Conservation (phyloP, 37 sponge, comb jelly and placozoan genomes). For the Aphrocallistes beatrix region DNA sequence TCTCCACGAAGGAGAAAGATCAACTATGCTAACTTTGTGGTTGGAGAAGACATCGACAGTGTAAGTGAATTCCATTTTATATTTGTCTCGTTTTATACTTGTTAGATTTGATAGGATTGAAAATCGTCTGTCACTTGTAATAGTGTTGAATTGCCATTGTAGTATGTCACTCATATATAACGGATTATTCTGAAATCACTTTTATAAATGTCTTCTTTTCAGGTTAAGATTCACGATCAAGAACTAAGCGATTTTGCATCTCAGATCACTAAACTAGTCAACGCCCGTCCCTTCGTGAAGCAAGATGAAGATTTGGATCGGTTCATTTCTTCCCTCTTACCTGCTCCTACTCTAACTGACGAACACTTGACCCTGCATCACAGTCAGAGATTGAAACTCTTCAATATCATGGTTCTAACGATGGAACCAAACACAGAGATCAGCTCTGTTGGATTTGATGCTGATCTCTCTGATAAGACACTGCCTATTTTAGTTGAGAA, state of each 20-base stretch:
- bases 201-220: not conserved
- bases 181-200: not conserved
- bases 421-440: not conserved
- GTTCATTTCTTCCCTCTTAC: not conserved
- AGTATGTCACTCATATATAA: not conserved
- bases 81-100: too few species aligned
- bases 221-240: not conserved
- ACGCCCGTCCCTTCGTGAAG: not conserved
- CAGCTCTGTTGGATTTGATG: constrained; percentile 6
- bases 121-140: not conserved
- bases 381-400: not conserved
- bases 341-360: constrained; percentile 2
- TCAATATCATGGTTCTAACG: not conserved
- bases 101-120: not conserved
- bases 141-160: not conserved
- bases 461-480: not conserved
- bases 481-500: not conserved
- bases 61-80: too few species aligned
- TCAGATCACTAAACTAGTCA: not conserved
- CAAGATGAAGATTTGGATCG: not conserved
- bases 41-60: not conserved
- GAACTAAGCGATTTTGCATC: constrained; percentile 3
- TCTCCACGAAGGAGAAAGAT: not conserved
- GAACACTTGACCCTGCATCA: not conserved
- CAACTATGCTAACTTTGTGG: not conserved